Evolutionary conservation across 1,140 invertebrate species (phyloP), one percentile per base, ranked within the genome.

Genomic region (Antheraea mylitta): DNA sequence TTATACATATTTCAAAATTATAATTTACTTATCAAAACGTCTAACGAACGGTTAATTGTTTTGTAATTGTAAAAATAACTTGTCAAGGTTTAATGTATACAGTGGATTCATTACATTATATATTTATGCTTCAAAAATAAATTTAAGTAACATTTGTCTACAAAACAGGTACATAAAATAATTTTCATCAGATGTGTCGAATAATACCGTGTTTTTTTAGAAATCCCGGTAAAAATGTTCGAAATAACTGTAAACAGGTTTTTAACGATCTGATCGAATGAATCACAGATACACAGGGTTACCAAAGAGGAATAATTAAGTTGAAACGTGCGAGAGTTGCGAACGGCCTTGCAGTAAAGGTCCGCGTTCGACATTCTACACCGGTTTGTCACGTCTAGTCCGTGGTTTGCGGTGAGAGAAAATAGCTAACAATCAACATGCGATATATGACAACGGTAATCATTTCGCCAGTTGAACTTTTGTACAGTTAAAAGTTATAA

Each of bases 331-430:
- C 61, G 16, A 37, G 37, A 60, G 59, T 63, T 16, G 61, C 22
- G 30, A 63, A 68, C 73, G 80, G 71, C 80, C 80, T 82, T 82
- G 80, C 69, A 18, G 65, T 58, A 77, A 76, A 82, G 78, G 76
- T 80, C 78, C 72, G 75, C 70, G 69, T 70, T 65, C 69, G 75
- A 76, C 80, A 75, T 78, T 80, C 78, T 76, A 75, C 71, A 72
- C 69, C 69, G 66, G 78, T 76, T 75, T 81, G 77, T 77, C 79
- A 79, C 71, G 74, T 69, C 61, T 69, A 30, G 22, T 30, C 22
- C 22, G 60, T 42, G 7, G 8, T 11, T 53, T 53, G 16, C 16
- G 45, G 4, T 13, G 45, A 53, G 45, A 53, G 45, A 53, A 53
- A 53, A 53, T 53, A 53, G 9, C 45, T 53, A 53, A 53, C 45